phyloP scores from a whole-genome alignment of 2,888 invertebrate genomes.

The Agrochola lota region DNA sequence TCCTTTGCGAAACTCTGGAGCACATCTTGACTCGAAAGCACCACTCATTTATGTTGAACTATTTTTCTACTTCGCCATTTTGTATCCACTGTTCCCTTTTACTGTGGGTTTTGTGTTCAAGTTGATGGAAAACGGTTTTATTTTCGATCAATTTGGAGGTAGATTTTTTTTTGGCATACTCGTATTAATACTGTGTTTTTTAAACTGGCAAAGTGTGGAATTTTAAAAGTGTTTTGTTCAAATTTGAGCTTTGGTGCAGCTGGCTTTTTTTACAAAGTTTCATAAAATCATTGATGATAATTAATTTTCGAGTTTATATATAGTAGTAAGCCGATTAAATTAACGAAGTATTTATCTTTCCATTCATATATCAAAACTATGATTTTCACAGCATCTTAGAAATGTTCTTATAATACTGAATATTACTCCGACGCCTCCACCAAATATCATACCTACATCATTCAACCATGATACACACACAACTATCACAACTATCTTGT shows the following conservation, averaged over 20 bases:
- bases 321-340: neutral
- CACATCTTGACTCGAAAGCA: constrained; percentile 81
- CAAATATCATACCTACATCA: neutral
- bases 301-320: neutral
- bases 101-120: constrained; percentile 47
- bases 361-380: no score
- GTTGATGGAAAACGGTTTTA: constrained; percentile 52
- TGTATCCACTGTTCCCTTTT: constrained; percentile 61
- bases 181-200: neutral
- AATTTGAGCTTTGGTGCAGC: neutral
- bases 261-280: neutral
- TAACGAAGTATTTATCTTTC: neutral
- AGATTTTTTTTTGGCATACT: neutral
- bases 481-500: no score
- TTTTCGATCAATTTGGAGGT: constrained; percentile 33
- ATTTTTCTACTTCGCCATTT: constrained; percentile 61
- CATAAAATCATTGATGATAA: neutral
- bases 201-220: neutral
- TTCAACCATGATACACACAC: no score
- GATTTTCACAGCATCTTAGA: no score
- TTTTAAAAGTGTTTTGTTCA: neutral
- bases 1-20: constrained; percentile 81
- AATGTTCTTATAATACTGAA: no score
- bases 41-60: constrained; percentile 78
- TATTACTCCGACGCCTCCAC: no score